These are phyloP conservation scores for Coreius guichenoti DNA, from an alignment of 2,797 vertebrate species.

Conservation along the genomic window DNA sequence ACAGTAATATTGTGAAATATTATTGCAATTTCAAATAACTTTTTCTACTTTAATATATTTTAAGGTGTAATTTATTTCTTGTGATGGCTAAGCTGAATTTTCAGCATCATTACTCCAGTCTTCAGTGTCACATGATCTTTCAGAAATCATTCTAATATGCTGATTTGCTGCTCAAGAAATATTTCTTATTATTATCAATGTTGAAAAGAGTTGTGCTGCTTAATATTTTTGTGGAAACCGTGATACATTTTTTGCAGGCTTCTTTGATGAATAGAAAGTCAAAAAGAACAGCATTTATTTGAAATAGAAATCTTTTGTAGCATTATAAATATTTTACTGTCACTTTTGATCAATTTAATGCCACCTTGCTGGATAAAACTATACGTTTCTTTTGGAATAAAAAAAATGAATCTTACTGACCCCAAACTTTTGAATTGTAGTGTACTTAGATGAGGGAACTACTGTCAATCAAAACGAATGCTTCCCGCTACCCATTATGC, in stretches of 20 bases:
- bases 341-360: background rate
- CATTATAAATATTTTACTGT: background rate
- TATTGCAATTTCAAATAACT: background rate
- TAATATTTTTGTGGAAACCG: background rate
- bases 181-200: background rate
- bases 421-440: background rate
- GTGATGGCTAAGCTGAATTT: too few species aligned
- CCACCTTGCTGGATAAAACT: background rate
- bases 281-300: background rate
- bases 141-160: background rate
- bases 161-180: background rate
- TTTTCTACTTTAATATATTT: background rate
- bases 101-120: background rate
- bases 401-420: background rate
- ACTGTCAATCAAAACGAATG: background rate
- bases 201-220: background rate
- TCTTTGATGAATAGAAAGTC: background rate
- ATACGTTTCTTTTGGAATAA: background rate
- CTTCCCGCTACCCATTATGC: background rate
- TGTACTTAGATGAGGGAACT: background rate
- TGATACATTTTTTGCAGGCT: background rate
- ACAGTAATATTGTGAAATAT: too few species aligned
- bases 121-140: background rate
- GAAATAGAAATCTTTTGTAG: background rate
- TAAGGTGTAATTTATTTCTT: background rate